Percentiles rank a stretch among this genome's conserved stretches.
Evolutionary conservation across 2,797 vertebrate species (phyloP).

Genomic region (Yasuhikotakia modesta): DNA sequence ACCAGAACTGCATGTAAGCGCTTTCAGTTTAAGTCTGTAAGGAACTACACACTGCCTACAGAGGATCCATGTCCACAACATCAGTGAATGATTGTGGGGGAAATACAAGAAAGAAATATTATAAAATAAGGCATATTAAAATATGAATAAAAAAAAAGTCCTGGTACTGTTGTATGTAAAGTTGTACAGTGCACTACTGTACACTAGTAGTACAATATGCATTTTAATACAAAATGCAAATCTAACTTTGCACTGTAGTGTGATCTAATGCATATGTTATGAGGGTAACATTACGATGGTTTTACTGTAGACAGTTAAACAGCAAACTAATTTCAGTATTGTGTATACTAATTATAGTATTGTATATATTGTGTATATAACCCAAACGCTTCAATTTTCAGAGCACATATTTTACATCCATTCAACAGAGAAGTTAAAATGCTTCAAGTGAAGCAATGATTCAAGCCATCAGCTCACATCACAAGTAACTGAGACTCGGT

Average conservation of each 20-base stretch:
- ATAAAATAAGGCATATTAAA: background rate
- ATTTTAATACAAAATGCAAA: background rate
- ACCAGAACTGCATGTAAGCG: background rate
- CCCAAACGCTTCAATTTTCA: no score
- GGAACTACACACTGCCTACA: background rate
- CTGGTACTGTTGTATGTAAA: no score
- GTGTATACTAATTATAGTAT: no score
- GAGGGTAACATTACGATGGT: background rate
- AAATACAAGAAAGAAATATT: no score
- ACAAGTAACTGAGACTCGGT: background rate
- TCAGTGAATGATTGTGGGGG: background rate
- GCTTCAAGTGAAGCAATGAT: background rate
- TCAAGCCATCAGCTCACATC: constrained; percentile 27
- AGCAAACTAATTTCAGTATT: no score
- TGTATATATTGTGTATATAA: no score
- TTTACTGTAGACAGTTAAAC: background rate
- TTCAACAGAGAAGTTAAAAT: background rate
- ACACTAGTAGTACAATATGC: background rate
- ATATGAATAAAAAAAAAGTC: background rate
- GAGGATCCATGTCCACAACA: background rate
- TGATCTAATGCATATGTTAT: background rate
- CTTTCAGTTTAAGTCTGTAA: background rate
- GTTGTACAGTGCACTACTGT: no score
- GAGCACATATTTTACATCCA: background rate
- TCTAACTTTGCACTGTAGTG: background rate